Base-by-base conservation (phyloP, 2,888 invertebrate species). In the Eupithecia subumbrata region DNA sequence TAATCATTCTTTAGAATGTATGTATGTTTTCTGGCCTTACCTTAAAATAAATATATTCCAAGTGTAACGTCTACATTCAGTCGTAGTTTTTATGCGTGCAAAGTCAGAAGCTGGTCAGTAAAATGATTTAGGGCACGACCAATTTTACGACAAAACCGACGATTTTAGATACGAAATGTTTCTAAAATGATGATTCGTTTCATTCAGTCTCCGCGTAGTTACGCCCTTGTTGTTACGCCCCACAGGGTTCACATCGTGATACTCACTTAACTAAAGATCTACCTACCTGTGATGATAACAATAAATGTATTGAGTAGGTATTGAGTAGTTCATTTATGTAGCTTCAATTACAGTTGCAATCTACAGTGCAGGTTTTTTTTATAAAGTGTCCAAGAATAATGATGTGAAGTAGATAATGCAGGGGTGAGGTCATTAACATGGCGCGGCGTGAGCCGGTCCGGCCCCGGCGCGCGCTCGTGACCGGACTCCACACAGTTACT, bases 401-500 rank as follows among this genome's bases (percentile, higher is more conserved):
- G 82, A 83, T 85, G 83, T 81, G 83, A 82, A 75, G 82, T 85
- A 84, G 82, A 82, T 85, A 85, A 87, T 85, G 80, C 81, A 82
- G 77, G 83, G 78, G 79, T 82, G 81, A 83, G 80, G 82, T 84
- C 85, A 84, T 86, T 85, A 85, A 83, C 82, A 83, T 83, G 82
- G 84, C 82, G 25, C n/a, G 5, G 43, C 67, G 79, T 70, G 56
- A 40, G 72, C 25, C 69, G 43, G 69, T 56, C 72, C 69, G 43
- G 70, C 70, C 64, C 43, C 64, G 18, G 34, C 34, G 64, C 81
- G 80, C 76, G 79, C 78, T 86, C 84, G 82, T 86, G 84, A 84
- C 86, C 81, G 81, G 84, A 83, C 86, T 85, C 83, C 87, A 87
- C 88, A 86, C 84, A 87, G 88, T 89, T 88, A 88, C 86, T 82